A percentile compares a stretch with the other conserved stretches of the same genome.
Conservation (phyloP, 2,888 invertebrate genomes). For the Loripinus fragilis region DNA sequence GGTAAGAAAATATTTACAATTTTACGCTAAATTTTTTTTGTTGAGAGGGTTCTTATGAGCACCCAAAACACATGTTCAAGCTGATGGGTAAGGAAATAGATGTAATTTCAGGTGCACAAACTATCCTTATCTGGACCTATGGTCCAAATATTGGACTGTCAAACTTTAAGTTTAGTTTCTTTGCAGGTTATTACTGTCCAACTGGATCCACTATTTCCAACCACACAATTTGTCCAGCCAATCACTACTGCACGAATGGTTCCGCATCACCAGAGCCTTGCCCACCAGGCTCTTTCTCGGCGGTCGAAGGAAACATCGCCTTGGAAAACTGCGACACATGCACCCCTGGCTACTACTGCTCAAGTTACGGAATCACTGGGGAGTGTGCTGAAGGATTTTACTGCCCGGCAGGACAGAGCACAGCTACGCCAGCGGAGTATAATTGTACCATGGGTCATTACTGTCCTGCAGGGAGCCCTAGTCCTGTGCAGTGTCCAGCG, state of each 20-base stretch:
- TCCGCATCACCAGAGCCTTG: conserved; percentile 76
- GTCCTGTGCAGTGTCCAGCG: conserved; percentile 73
- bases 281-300: conserved; percentile 78
- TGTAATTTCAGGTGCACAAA: too few relatives aligned
- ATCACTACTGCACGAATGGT: conserved; percentile 77
- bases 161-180: conserved; percentile 47
- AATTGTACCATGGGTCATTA: conserved; percentile 81
- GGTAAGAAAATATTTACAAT: too few relatives aligned
- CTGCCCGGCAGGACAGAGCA: conserved; percentile 97
- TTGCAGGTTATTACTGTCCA: conserved; percentile 77
- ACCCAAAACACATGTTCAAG: too few relatives aligned
- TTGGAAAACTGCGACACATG: conserved; percentile 75
- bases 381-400: conserved; percentile 84
- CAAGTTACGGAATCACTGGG: conserved; percentile 75
- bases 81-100: too few relatives aligned
- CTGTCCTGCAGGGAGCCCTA: conserved; percentile 74
- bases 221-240: conserved; percentile 75
- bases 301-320: conserved; percentile 72
- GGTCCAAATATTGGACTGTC: too few relatives aligned
- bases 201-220: conserved; percentile 73
- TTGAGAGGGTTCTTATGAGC: too few relatives aligned
- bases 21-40: too few relatives aligned
- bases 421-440: conserved; percentile 85
- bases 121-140: too few relatives aligned
- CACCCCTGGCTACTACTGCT: conserved; percentile 79